Base-by-base conservation (phyloP, 1,140 invertebrate genomes). In the Frieseomelitta varia region DNA sequence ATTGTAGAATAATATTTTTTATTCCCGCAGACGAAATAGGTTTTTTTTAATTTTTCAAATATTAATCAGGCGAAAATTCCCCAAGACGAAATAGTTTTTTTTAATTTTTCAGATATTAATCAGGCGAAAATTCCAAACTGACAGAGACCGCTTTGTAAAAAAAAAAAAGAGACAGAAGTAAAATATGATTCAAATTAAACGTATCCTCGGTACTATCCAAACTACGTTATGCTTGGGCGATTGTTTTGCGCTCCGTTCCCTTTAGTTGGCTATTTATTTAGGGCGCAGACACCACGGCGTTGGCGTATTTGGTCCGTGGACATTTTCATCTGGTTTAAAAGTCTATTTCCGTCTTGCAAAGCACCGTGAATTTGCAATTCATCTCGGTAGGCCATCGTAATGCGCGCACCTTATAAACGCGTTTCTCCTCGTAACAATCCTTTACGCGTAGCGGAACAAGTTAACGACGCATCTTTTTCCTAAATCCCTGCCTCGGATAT, bases 371-470 rank as follows among this genome's bases (percentile, higher is more conserved):
- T 84, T 82, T 58, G 74, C 81, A 67, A 82, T 34, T 82, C 73
- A 77, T 82, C 81, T 77, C 4, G 73, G 24, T 68, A 55, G 30
- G 81, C 75, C 80, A 76, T 81, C 80, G 73, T 80, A 80, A 80
- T 72, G 55, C 79, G 53, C 68, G 73, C 72, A 82, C 47, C 71
- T 81, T 47, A 30, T 4, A 61, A 12, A n/a, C 24, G 58, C 80
- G 72, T 77, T 82, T 82, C 81, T 82, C 73, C 73, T 82, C 74
- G 73, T 77, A 82, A 77, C n/a, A 34, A 77, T 58, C 34, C 30
- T 68, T 56, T 51, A 67, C 73, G 63, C 63, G 63, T 82, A 30
- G 30, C n/a, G 24, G 24, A n/a, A 58, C 69, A 14, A 67, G 53
- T 55, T 82, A 76, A 76, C 24, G 73, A 30, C n/a, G 8, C 17